phyloP scores from a whole-genome alignment of 2,888 invertebrate genomes.

The Lydus trimaculatus region DNA sequence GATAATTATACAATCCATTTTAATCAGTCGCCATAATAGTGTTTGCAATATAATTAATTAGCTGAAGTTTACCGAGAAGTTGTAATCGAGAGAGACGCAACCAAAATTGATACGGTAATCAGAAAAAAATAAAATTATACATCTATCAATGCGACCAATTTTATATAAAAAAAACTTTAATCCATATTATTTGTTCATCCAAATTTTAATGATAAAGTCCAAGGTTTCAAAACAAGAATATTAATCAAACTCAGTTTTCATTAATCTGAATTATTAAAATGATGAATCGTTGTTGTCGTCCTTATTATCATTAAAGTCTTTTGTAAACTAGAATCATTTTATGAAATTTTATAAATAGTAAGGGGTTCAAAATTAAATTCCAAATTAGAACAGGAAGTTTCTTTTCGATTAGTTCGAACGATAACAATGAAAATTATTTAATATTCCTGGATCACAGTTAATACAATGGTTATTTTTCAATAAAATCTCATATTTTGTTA shows the following conservation, averaged over 20 bases:
- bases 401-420: no score
- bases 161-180: no score
- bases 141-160: neutral
- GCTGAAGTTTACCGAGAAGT: neutral
- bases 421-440: no score
- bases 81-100: neutral
- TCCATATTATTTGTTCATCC: no score
- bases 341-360: no score
- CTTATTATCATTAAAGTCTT: neutral
- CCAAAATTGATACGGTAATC: neutral
- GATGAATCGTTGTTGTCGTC: neutral
- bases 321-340: neutral
- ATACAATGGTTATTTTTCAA: no score
- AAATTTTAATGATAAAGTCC: neutral
- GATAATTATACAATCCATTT: neutral
- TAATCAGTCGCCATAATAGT: neutral
- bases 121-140: no score
- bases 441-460: no score
- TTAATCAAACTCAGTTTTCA: neutral
- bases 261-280: neutral
- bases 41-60: neutral
- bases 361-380: no score
- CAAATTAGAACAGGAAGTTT: no score
- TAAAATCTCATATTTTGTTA: no score
- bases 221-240: neutral